Base-by-base conservation (phyloP, 2,113 vertebrate genomes). In the Colossoma macropomum region DNA sequence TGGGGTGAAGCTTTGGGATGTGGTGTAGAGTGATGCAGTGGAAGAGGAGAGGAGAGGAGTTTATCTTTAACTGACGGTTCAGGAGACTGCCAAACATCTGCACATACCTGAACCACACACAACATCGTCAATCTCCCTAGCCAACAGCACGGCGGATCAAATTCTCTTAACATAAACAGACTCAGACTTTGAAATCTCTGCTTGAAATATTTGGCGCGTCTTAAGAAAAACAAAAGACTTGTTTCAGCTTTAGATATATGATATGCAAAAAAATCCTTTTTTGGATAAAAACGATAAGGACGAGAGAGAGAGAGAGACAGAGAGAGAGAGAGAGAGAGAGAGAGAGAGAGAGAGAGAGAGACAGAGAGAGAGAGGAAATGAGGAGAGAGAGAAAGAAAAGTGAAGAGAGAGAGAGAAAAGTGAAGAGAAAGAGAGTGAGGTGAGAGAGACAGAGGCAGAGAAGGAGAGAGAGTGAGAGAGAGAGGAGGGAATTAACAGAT, bases 1-100 rank as follows among this genome's bases (percentile, higher is more conserved):
- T 95, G 0, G 93, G 84, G 88, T 95, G 93, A 0, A 96, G 92
- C 86, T 85, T 95, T 62, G 95, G 96, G 80, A 94, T 88, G 16
- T 93, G 92, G 2, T 96, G 94, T 79, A 98, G 93, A 82, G 96
- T 89, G 79, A 98, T 93, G n/a, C 91, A 94, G 79, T 97, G 96
- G 89, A 98, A 93, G 86, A 97, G 97, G 25, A 96, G 91, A 0
- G 96, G 95, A 0, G 91, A 90, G 8, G 95, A 86, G 56, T 92
- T 93, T 96, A 98, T 95, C 87, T 95, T 97, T 89, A 97, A 89
- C 0, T 92, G 92, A 59, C 95, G 95, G 6, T 92, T 95, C 0
- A 97, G 88, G 66, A 97, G 92, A 27, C 92, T 94, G 30, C 94
- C 96, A 89, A 98, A 90, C 88, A 97, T 97, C 82, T 96, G 95